These are phyloP conservation scores for Amiota mariae DNA, from an alignment of 2,888 invertebrate genomes.

Conservation along the genomic window DNA sequence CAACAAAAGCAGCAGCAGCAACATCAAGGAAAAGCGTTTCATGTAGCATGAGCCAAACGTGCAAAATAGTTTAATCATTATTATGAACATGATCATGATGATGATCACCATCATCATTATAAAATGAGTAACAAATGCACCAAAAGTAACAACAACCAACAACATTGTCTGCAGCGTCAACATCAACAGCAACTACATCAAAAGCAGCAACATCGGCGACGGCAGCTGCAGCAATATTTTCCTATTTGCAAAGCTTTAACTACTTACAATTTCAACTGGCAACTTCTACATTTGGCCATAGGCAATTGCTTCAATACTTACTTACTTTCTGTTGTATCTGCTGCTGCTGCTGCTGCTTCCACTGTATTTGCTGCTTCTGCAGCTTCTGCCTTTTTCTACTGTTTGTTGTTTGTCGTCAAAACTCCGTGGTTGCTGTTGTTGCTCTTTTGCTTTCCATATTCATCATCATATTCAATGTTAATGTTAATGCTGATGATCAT, in stretches of 20 bases:
- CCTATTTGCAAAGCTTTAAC: conserved; percentile 23
- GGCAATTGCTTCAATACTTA: not conserved
- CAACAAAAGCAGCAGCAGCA: conserved; percentile 9
- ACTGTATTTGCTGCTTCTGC: conserved; percentile 8
- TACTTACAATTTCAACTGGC: conserved; percentile 18
- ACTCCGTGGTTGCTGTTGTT: conserved; percentile 29
- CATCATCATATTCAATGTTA: not conserved
- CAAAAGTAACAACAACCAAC: conserved; percentile 7
- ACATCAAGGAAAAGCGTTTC: not conserved
- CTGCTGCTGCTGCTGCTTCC: conserved; percentile 31
- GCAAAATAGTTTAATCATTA: not conserved
- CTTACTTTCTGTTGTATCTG: not conserved
- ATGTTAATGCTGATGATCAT: no score
- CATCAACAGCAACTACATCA: conserved; percentile 24
- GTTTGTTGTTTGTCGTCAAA: conserved; percentile 16
- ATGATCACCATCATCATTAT: not conserved
- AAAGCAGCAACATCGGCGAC: conserved; percentile 26
- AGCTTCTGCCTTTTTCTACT: conserved; percentile 30
- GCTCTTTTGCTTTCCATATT: conserved; percentile 35
- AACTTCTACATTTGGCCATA: not conserved
- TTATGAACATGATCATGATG: not conserved
- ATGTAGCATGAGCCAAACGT: not conserved
- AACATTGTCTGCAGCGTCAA: conserved; percentile 16
- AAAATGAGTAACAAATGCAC: conserved; percentile 15
- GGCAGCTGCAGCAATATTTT: conserved; percentile 33